Conservation (phyloP, 2,888 invertebrate genomes). For the Eumacrocentrus americanus region DNA sequence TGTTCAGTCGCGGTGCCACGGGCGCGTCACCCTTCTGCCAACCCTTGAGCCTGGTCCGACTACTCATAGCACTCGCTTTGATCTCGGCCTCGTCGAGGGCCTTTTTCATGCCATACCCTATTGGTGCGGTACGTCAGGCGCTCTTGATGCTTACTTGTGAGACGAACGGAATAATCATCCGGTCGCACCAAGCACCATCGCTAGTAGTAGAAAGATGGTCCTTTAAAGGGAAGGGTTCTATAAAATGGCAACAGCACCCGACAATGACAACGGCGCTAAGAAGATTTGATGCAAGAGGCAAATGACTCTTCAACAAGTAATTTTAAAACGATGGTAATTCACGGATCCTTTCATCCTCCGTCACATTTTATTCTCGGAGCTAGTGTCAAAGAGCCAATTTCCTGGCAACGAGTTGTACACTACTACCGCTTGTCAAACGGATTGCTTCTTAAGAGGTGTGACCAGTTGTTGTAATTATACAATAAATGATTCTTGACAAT, state of each 20-base stretch:
- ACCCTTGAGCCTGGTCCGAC: constrained; percentile 31
- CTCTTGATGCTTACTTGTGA: not conserved
- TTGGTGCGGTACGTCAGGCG: not conserved
- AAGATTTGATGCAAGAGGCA: too few relatives aligned
- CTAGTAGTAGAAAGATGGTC: not conserved
- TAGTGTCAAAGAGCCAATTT: too few relatives aligned
- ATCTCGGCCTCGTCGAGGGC: constrained; percentile 46
- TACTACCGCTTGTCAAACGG: too few relatives aligned
- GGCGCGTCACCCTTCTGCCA: constrained; percentile 20
- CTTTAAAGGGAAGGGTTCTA: not conserved
- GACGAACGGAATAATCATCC: constrained; percentile 6
- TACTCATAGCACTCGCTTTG: constrained; percentile 48
- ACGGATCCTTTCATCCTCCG: too few relatives aligned
- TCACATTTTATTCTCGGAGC: too few relatives aligned
- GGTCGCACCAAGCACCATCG: not conserved
- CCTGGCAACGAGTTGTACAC: too few relatives aligned
- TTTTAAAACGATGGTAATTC: too few relatives aligned
- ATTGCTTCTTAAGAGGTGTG: too few relatives aligned
- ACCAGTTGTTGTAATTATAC: too few relatives aligned
- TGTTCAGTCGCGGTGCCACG: constrained; percentile 15
- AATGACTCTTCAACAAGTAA: too few relatives aligned
- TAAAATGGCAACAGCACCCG: not conserved
- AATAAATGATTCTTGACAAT: too few relatives aligned
- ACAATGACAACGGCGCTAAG: too few relatives aligned
- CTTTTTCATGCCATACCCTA: constrained; percentile 41